Conservation (phyloP, 2,113 vertebrate species). For the Sylvietta virens region DNA sequence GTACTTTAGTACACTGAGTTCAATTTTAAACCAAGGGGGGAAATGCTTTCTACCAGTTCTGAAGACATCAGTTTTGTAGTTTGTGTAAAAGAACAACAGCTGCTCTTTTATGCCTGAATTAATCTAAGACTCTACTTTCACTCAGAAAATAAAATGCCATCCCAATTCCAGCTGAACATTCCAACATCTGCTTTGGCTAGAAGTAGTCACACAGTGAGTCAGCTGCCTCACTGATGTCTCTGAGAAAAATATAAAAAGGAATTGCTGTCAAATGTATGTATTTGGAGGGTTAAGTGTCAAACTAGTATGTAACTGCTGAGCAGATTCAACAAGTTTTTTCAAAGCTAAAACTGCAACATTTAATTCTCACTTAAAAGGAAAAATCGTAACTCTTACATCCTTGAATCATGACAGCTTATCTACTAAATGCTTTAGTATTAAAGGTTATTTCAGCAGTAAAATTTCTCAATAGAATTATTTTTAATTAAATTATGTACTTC, state of each 20-base stretch:
- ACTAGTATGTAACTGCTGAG: not conserved
- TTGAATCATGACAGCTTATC: not conserved
- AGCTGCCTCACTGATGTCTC: not conserved
- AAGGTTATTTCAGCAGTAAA: not conserved
- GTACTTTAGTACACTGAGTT: not conserved
- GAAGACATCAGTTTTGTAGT: not conserved
- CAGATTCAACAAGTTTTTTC: not conserved
- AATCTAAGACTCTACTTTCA: not conserved
- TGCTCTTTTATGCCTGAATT: not conserved
- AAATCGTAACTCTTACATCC: not conserved
- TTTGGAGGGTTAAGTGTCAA: not conserved
- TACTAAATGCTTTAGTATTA: not conserved
- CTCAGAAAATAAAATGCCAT: not conserved
- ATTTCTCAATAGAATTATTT: not conserved
- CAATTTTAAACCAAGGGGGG: not conserved
- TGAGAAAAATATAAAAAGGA: not conserved
- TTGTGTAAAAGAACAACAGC: not conserved
- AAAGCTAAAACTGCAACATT: not conserved
- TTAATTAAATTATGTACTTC: not conserved
- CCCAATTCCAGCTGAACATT: not conserved
- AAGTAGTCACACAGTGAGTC: not conserved
- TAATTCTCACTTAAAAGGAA: not conserved
- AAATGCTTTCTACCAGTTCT: not conserved
- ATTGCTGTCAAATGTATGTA: not conserved
- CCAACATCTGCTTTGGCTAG: not conserved